Evolutionary conservation across 2,888 invertebrate genomes (phyloP).

Genomic region (Acronicta aceris): DNA sequence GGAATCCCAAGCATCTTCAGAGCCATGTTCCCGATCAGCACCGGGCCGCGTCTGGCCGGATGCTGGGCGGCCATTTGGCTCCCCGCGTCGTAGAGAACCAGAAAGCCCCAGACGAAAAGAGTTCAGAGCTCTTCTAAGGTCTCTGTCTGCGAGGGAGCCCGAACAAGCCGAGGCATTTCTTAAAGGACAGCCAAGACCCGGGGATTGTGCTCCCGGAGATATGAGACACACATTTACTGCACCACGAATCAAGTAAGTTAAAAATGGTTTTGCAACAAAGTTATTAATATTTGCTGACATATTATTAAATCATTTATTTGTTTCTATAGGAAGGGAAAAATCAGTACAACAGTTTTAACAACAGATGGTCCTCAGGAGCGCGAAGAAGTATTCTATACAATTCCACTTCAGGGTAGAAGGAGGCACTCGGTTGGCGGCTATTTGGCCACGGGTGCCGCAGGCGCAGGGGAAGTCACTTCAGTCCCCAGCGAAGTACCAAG

Average conservation of each 20-base stretch:
- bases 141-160: slow-evolving; percentile 90
- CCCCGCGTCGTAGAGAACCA: slow-evolving; percentile 78
- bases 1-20: slow-evolving; percentile 77
- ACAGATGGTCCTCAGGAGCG: slow-evolving; percentile 82
- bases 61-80: slow-evolving; percentile 74
- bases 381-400: slow-evolving; percentile 91
- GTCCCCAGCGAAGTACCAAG: slow-evolving; percentile 88
- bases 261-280: background rate
- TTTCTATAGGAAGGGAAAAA: slow-evolving; percentile 81
- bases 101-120: slow-evolving; percentile 86
- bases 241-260: slow-evolving; percentile 81
- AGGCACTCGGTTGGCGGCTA: slow-evolving; percentile 92
- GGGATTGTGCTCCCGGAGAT: slow-evolving; percentile 90
- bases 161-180: slow-evolving; percentile 91
- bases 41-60: slow-evolving; percentile 90
- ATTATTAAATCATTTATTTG: background rate
- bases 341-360: slow-evolving; percentile 77
- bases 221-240: slow-evolving; percentile 85
- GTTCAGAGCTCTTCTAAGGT: slow-evolving; percentile 90
- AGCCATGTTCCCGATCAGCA: slow-evolving; percentile 91
- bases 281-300: background rate
- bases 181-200: slow-evolving; percentile 92
- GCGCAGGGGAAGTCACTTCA: slow-evolving; percentile 80
- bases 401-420: slow-evolving; percentile 83
- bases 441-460: slow-evolving; percentile 82